Conservation (phyloP, 2,888 invertebrate species). For the Melanostoma scalare region DNA sequence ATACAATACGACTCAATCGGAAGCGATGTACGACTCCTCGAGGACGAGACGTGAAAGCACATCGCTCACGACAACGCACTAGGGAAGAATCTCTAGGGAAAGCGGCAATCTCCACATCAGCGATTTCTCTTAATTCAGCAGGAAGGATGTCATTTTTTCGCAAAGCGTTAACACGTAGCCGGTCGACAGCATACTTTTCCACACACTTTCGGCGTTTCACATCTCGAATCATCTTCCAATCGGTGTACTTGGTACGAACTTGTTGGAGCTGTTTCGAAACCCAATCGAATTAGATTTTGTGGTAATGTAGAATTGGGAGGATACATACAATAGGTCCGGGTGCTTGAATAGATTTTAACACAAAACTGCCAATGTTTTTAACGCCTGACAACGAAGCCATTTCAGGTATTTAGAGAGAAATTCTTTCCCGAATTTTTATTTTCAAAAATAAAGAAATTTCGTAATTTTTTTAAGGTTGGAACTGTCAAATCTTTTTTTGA, state of each 20-base stretch:
- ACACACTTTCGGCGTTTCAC: conserved; percentile 90
- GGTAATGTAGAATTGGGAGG: too few relatives aligned
- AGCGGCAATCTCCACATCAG: conserved; percentile 88
- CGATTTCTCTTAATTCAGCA: conserved; percentile 89
- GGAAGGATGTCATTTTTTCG: conserved; percentile 94
- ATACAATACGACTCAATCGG: conserved; percentile 95
- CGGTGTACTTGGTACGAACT: conserved; percentile 89
- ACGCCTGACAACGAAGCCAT: conserved; percentile 77
- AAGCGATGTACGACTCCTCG: conserved; percentile 91
- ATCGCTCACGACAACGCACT: conserved; percentile 88
- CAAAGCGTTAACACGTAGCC: conserved; percentile 91
- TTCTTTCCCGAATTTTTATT: not conserved
- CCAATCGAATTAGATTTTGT: too few relatives aligned
- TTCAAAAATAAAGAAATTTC: conserved; percentile 39
- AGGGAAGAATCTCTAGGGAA: conserved; percentile 89
- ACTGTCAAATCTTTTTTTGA: conserved; percentile 21
- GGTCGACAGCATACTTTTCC: conserved; percentile 88
- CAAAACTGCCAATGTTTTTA: conserved; percentile 74
- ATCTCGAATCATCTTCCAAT: conserved; percentile 93
- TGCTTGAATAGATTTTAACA: conserved; percentile 77
- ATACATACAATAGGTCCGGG: conserved; percentile 78
- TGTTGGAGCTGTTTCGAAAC: conserved; percentile 85
- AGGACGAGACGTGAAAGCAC: conserved; percentile 94
- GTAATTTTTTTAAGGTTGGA: conserved; percentile 40
- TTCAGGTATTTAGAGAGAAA: conserved; percentile 7